Percentiles rank a stretch among this genome's conserved stretches.
Conservation (phyloP, 92 coral and sea anemone species). For the Zoanthus solanderi region DNA sequence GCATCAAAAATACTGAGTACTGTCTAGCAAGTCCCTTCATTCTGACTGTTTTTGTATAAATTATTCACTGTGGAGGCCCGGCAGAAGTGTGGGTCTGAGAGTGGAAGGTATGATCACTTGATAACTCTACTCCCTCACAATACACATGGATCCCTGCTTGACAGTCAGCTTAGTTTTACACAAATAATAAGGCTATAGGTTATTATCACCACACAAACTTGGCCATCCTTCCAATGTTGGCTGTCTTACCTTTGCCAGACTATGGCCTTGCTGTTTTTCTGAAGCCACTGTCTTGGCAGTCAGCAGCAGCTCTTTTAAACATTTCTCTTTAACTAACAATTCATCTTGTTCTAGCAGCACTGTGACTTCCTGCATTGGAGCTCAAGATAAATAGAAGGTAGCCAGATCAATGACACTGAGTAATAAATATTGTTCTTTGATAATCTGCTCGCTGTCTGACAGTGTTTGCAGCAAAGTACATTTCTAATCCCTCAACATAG, state of each 20-base stretch:
- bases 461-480: too few species aligned
- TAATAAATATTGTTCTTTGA: too few species aligned
- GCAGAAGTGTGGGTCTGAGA: not conserved
- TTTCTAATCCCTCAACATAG: too few species aligned
- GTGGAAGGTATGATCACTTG: not conserved
- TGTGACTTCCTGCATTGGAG: slow-evolving; percentile 39
- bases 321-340: slow-evolving; percentile 11
- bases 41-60: not conserved
- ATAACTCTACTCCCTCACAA: slow-evolving; percentile 12
- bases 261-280: slow-evolving; percentile 47
- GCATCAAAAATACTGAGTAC: not conserved
- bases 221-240: slow-evolving; percentile 36
- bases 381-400: slow-evolving; percentile 40
- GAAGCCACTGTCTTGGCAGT: slow-evolving; percentile 54
- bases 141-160: slow-evolving; percentile 25
- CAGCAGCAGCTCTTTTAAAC: slow-evolving; percentile 26
- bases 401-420: too few species aligned
- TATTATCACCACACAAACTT: not conserved
- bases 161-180: slow-evolving; percentile 13
- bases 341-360: slow-evolving; percentile 24
- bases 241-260: slow-evolving; percentile 31
- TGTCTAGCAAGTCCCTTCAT: not conserved
- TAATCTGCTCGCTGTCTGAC: too few species aligned
- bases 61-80: slow-evolving; percentile 13
- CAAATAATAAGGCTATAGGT: not conserved